Evolutionary conservation across 1,140 invertebrate species (phyloP).

Genomic region (Papilio polyxenes): DNA sequence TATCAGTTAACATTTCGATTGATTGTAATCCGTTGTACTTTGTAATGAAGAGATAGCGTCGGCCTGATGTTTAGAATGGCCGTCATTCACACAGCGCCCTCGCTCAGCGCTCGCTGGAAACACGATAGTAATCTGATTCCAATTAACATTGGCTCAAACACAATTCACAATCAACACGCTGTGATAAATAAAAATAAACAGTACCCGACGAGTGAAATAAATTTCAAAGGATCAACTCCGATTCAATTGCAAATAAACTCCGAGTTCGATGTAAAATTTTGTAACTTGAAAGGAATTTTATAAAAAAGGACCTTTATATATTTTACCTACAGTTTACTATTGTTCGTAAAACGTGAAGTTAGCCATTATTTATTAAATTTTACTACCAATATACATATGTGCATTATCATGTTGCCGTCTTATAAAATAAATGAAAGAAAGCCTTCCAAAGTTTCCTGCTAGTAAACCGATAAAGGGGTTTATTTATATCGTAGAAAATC

Average conservation of each 20-base stretch:
- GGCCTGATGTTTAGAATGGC: slow-evolving; percentile 46
- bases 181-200: slow-evolving; percentile 42
- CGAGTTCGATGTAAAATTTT: not conserved
- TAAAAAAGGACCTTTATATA: not conserved
- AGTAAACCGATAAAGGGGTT: not conserved
- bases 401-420: not conserved
- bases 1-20: slow-evolving; percentile 21
- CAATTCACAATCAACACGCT: slow-evolving; percentile 41
- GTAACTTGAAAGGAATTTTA: not conserved
- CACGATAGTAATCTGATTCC: slow-evolving; percentile 57
- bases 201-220: slow-evolving; percentile 26
- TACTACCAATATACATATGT: not conserved
- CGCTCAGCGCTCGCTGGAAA: slow-evolving; percentile 50
- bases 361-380: not conserved
- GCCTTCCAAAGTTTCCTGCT: not conserved
- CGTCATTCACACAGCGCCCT: slow-evolving; percentile 46
- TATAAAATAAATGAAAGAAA: not conserved
- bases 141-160: slow-evolving; percentile 42
- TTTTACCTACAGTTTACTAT: not conserved
- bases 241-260: slow-evolving; percentile 27
- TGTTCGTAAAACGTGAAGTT: too few species aligned
- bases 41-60: slow-evolving; percentile 18
- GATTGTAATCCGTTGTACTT: slow-evolving; percentile 20
- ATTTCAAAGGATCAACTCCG: slow-evolving; percentile 7
- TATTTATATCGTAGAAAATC: not conserved